Conservation (phyloP, 1,140 invertebrate species). For the Matsumurasca onukii region DNA sequence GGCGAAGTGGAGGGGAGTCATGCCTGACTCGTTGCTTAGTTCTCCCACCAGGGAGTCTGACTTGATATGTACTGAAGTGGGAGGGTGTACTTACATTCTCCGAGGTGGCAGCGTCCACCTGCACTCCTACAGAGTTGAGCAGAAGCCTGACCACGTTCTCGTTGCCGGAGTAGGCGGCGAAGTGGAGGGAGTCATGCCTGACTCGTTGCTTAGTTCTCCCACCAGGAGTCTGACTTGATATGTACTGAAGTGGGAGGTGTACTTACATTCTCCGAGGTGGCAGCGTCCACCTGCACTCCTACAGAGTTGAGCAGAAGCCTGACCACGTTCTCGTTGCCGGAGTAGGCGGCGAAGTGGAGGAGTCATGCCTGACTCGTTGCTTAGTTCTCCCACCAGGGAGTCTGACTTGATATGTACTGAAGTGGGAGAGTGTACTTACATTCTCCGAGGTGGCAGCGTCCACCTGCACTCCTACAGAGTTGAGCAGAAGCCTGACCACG, state of each 20-base stretch:
- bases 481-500: conserved; percentile 91
- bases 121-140: conserved; percentile 94
- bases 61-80: no score
- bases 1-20: conserved; percentile 94
- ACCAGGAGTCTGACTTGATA: no score
- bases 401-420: no score
- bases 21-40: conserved; percentile 85
- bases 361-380: conserved; percentile 89
- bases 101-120: conserved; percentile 90
- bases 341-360: conserved; percentile 97
- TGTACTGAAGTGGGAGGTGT: no score
- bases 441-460: conserved; percentile 91
- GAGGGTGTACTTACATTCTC: conserved; percentile 68
- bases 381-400: conserved; percentile 86
- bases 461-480: conserved; percentile 95
- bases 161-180: conserved; percentile 96
- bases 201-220: no score
- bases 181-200: no score
- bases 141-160: conserved; percentile 95
- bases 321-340: conserved; percentile 97
- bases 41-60: conserved; percentile 68
- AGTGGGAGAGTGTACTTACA: conserved; percentile 54
- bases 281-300: conserved; percentile 94
- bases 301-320: conserved; percentile 92
- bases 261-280: conserved; percentile 84